These are phyloP conservation scores for Craniophora ligustri DNA, from an alignment of 2,888 invertebrate species.

Conservation along the genomic window DNA sequence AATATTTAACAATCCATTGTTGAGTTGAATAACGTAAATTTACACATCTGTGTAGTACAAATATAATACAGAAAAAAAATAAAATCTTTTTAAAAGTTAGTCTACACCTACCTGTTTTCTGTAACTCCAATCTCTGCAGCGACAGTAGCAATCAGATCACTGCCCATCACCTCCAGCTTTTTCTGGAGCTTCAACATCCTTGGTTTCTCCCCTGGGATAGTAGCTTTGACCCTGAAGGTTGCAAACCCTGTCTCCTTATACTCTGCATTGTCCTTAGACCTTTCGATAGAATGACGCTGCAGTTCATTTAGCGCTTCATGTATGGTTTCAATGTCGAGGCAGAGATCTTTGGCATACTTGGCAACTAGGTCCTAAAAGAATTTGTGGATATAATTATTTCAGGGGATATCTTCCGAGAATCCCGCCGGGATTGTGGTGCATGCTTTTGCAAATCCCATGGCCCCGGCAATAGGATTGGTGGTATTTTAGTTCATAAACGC, in stretches of 20 bases:
- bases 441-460: no score
- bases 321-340: slow-evolving; percentile 85
- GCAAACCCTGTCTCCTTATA: slow-evolving; percentile 92
- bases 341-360: slow-evolving; percentile 88
- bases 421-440: no score
- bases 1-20: no score
- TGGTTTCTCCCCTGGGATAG: slow-evolving; percentile 85
- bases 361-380: slow-evolving; percentile 89
- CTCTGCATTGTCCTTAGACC: slow-evolving; percentile 91
- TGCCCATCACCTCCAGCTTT: slow-evolving; percentile 84
- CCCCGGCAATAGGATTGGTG: no score
- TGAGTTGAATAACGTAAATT: no score
- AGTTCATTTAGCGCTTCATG: slow-evolving; percentile 89
- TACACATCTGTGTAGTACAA: no score
- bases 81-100: background rate
- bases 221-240: slow-evolving; percentile 91
- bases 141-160: slow-evolving; percentile 87
- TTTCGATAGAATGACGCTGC: slow-evolving; percentile 91
- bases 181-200: slow-evolving; percentile 87
- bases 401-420: no score
- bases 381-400: no score
- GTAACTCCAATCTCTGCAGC: slow-evolving; percentile 80
- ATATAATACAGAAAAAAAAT: no score
- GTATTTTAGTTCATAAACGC: no score
- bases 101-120: slow-evolving; percentile 75